Conservation (phyloP, 2,888 invertebrate genomes). For the Hypsopygia costalis region DNA sequence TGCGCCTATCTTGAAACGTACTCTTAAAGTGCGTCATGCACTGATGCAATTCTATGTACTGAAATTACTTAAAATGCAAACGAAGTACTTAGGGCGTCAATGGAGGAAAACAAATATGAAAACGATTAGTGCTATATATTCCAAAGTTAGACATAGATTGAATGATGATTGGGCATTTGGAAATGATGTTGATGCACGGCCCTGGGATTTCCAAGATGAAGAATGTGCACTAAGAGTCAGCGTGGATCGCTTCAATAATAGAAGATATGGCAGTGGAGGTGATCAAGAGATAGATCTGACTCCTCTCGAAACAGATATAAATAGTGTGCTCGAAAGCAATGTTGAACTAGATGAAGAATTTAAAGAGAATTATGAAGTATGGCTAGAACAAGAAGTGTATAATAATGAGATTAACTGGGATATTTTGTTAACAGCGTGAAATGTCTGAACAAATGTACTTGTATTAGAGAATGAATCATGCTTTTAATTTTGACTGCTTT, state of each 20-base stretch:
- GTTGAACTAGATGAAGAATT: conserved; percentile 95
- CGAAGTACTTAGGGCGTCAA: conserved; percentile 98
- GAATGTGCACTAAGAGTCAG: conserved; percentile 96
- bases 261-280: conserved; percentile 87
- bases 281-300: conserved; percentile 81
- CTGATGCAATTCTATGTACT: conserved; percentile 99
- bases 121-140: conserved; percentile 99
- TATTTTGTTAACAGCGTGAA: conserved; percentile 58
- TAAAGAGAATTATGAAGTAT: conserved; percentile 94
- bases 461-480: neutral
- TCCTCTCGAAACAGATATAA: conserved; percentile 89
- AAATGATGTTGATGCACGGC: conserved; percentile 97
- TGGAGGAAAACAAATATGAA: conserved; percentile 99
- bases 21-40: conserved; percentile 96
- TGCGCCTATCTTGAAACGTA: conserved; percentile 97
- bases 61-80: conserved; percentile 99
- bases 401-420: conserved; percentile 92
- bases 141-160: conserved; percentile 96
- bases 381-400: conserved; percentile 98
- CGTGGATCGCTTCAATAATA: conserved; percentile 97
- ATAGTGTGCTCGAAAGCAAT: conserved; percentile 88
- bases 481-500: neutral
- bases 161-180: conserved; percentile 99
- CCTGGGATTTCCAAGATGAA: conserved; percentile 99
- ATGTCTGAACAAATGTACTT: neutral